These are phyloP conservation scores for Tuberolachnus salignus DNA, from an alignment of 2,888 invertebrate genomes.

Conservation along the genomic window DNA sequence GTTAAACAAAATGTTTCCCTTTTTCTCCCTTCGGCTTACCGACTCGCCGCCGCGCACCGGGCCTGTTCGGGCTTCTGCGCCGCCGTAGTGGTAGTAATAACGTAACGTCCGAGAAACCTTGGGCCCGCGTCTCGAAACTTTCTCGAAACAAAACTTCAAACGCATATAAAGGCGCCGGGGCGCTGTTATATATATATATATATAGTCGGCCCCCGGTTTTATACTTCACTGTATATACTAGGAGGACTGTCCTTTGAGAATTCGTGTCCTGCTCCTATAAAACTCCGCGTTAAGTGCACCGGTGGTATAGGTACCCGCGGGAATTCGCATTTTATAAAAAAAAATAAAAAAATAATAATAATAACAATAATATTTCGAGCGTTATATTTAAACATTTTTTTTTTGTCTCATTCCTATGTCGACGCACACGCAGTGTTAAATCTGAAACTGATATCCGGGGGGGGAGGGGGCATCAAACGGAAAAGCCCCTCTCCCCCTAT, in stretches of 20 bases:
- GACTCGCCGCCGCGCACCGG: background rate
- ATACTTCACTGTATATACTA: background rate
- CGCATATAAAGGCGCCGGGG: constrained; percentile 37
- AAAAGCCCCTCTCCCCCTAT: too few species aligned
- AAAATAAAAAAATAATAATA: constrained; percentile 12
- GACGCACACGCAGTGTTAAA: too few species aligned
- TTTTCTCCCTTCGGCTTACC: constrained; percentile 29
- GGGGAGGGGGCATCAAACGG: too few species aligned
- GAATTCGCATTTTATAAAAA: background rate
- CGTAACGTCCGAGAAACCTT: constrained; percentile 46
- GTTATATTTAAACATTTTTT: too few species aligned
- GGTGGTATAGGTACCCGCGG: background rate
- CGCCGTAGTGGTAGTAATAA: constrained; percentile 5
- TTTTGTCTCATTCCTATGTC: too few species aligned
- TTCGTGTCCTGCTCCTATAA: constrained; percentile 11
- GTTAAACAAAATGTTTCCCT: constrained; percentile 43
- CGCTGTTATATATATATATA: too few species aligned
- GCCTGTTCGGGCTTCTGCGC: constrained; percentile 40
- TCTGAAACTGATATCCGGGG: too few species aligned
- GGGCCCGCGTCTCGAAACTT: constrained; percentile 51
- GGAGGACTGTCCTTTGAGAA: constrained; percentile 31
- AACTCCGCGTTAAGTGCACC: constrained; percentile 26
- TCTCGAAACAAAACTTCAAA: constrained; percentile 40
- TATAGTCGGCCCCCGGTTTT: constrained; percentile 31
- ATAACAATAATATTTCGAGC: background rate